A percentile compares a stretch with the other conserved stretches of the same genome.
Conservation (phyloP, 2,888 invertebrate species). For the Aspidapion aeneum region DNA sequence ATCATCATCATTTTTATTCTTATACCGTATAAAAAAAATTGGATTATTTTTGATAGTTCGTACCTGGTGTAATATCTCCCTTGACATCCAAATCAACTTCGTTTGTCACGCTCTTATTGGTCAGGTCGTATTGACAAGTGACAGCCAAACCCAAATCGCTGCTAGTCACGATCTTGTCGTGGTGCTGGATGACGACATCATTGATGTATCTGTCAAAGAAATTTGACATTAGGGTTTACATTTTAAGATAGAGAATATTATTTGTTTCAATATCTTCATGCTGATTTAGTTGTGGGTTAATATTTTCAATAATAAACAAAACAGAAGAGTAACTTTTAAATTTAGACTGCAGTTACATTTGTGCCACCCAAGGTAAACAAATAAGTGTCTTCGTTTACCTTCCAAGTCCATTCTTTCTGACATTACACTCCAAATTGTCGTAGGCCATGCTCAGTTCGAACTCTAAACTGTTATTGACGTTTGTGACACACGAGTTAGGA, state of each 20-base stretch:
- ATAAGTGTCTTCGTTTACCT: too few species aligned
- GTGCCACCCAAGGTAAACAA: too few species aligned
- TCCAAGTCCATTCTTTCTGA: constrained; percentile 83
- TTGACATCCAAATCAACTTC: constrained; percentile 87
- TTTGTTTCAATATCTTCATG: too few species aligned
- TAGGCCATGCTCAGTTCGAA: constrained; percentile 91
- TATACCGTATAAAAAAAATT: not conserved
- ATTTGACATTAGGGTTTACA: too few species aligned
- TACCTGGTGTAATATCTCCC: constrained; percentile 65
- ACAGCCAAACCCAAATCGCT: constrained; percentile 91
- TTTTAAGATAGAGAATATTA: too few species aligned
- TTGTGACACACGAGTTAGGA: constrained; percentile 88
- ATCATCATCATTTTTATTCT: not conserved
- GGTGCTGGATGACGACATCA: constrained; percentile 93
- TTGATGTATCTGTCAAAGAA: constrained; percentile 59
- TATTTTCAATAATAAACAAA: too few species aligned
- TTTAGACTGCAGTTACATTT: too few species aligned
- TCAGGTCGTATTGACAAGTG: constrained; percentile 90
- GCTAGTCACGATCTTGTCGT: constrained; percentile 92
- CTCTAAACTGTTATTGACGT: constrained; percentile 83
- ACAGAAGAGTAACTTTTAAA: too few species aligned
- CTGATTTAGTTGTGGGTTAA: too few species aligned
- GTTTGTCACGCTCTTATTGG: constrained; percentile 91
- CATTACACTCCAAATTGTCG: constrained; percentile 90
- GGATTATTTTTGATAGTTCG: constrained; percentile 3